These are phyloP conservation scores for Chiloscyllium punctatum DNA, from an alignment of 2,797 vertebrate genomes.

Conservation along the genomic window DNA sequence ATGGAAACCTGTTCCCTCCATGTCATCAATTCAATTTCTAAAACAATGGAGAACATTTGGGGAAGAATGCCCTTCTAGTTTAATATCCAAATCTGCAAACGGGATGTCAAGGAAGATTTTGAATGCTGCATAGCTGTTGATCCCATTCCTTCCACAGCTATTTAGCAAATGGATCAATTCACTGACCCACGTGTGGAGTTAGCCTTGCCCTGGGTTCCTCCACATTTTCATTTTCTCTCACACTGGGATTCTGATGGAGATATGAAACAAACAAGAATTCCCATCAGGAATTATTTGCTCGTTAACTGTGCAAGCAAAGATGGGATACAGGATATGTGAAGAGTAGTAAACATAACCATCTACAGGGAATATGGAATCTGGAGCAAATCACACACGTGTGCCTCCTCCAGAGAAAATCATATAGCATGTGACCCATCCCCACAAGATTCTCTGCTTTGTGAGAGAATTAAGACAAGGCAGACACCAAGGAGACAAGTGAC, in stretches of 20 bases:
- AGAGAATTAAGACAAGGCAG: background rate
- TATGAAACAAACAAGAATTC: slow-evolving; percentile 87
- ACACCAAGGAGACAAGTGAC: background rate
- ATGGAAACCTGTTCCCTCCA: background rate
- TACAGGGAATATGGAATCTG: too few species aligned
- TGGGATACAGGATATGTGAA: slow-evolving; percentile 79
- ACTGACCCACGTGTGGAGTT: background rate
- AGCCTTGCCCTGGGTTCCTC: background rate
- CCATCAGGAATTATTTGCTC: slow-evolving; percentile 93
- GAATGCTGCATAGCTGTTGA: background rate
- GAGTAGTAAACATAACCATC: background rate
- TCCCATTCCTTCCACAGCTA: background rate
- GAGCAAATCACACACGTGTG: too few species aligned
- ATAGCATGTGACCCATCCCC: too few species aligned
- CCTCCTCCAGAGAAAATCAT: too few species aligned
- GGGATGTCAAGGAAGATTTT: background rate
- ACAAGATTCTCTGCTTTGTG: background rate
- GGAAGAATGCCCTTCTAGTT: background rate
- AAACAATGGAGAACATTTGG: background rate
- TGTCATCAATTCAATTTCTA: background rate
- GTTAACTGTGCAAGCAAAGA: slow-evolving; percentile 90
- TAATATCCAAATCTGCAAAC: background rate
- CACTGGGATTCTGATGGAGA: slow-evolving; percentile 96
- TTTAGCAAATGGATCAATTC: background rate
- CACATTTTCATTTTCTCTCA: slow-evolving; percentile 44